Evolutionary conservation across 2,888 invertebrate species (phyloP), one percentile per base, ranked within the genome.

Genomic region (Drosophila fulvimacula): DNA sequence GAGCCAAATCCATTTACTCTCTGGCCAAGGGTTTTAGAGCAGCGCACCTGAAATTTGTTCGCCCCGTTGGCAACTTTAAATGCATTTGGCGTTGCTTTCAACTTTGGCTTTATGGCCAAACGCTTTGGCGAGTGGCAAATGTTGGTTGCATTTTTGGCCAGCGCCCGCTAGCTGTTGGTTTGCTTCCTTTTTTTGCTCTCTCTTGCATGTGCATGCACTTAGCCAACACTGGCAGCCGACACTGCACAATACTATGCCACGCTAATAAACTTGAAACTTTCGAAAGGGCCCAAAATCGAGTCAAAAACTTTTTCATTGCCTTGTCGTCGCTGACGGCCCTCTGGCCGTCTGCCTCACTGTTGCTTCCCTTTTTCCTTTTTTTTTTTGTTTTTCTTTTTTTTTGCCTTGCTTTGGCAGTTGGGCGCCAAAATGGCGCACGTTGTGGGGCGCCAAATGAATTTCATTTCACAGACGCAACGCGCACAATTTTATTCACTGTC

Each of bases 361-460:
- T 42, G n/a, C 52, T n/a, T 32, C 57, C n/a, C n/a, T n/a, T 63
- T 36, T n/a, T 34, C 15, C 49, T 56, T 38, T 21, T 49, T 21
- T 27, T 56, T n/a, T 41, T 36, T 49, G 17, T 52, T 42, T 34
- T 21, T 6, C n/a, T 30, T 30, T 6, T 30, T 30, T 27, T 27
- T 1, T 30, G 27, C 27, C 7, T 7, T 7, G 27, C 27, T 1
- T 30, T 30, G 27, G 10, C 46, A 9, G 48, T 44, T 62, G 69
- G 73, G 73, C 79, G 82, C 78, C 81, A 82, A 79, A 70, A 49
- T 72, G 81, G 79, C 82, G 81, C 65, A 56, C 69, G 57, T 57
- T 72, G 76, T 48, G 48, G 79, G 87, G 87, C 87, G 89, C 85
- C 85, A 86, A 84, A 87, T 89, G 89, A 86, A 84, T 89, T 86